These are phyloP conservation scores for Andrena praecox DNA, from an alignment of 2,888 invertebrate species.

Conservation along the genomic window DNA sequence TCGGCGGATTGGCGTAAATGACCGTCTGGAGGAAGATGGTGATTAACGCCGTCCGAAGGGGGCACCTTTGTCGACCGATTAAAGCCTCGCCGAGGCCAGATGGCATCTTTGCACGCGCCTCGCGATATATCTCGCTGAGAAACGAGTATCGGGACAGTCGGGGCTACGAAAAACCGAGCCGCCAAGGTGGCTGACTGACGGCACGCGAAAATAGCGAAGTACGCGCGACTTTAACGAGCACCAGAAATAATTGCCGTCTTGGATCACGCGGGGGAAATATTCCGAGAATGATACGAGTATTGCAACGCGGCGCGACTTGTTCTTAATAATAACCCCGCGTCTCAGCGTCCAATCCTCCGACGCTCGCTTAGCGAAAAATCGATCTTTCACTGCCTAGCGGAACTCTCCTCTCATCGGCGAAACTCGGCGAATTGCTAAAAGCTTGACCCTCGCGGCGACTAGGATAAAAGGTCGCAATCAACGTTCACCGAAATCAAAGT, in stretches of 20 bases:
- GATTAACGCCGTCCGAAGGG: neutral
- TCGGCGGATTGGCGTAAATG: neutral
- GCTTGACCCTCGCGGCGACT: no score
- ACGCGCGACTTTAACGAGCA: constrained; percentile 61
- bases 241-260: constrained; percentile 58
- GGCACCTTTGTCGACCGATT: neutral
- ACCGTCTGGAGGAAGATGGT: neutral
- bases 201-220: constrained; percentile 55
- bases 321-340: constrained; percentile 38
- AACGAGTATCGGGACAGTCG: neutral
- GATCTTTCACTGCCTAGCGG: neutral
- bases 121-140: constrained; percentile 3
- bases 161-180: neutral
- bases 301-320: constrained; percentile 10
- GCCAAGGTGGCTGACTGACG: constrained; percentile 19
- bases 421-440: neutral
- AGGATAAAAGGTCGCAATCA: no score
- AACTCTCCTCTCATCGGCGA: neutral
- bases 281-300: constrained; percentile 48
- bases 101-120: neutral
- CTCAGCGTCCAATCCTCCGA: neutral
- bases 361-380: neutral
- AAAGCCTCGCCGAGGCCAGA: neutral
- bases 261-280: constrained; percentile 57
- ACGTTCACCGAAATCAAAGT: neutral